Evolutionary conservation across 1,140 invertebrate species (phyloP).

Genomic region (Parapsyche elsis): DNA sequence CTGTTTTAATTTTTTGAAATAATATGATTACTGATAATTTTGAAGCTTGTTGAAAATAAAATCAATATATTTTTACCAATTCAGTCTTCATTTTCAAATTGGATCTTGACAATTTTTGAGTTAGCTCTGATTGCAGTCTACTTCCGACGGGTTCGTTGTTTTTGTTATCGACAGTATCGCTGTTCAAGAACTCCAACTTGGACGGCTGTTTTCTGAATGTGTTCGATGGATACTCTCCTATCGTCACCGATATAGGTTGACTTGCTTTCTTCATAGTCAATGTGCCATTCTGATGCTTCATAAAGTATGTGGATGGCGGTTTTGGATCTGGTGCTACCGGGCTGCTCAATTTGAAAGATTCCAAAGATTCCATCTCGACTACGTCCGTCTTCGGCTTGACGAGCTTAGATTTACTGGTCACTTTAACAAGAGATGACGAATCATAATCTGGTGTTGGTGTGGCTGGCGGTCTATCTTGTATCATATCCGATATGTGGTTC

Average conservation of each 20-base stretch:
- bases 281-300: slow-evolving; percentile 64
- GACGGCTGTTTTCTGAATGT: slow-evolving; percentile 72
- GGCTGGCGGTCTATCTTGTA: slow-evolving; percentile 61
- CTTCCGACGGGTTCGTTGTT: slow-evolving; percentile 69
- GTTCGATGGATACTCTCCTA: slow-evolving; percentile 74
- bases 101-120: slow-evolving; percentile 77
- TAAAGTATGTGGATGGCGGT: slow-evolving; percentile 76
- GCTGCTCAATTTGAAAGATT: slow-evolving; percentile 77
- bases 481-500: slow-evolving; percentile 41
- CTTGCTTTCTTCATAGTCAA: slow-evolving; percentile 66
- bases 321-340: slow-evolving; percentile 69
- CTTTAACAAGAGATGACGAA: slow-evolving; percentile 56
- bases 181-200: slow-evolving; percentile 74
- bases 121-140: slow-evolving; percentile 77
- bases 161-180: slow-evolving; percentile 60
- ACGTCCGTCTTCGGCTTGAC: slow-evolving; percentile 65
- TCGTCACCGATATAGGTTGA: slow-evolving; percentile 72
- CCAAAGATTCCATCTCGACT: slow-evolving; percentile 77
- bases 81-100: slow-evolving; percentile 78
- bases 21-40: too few relatives aligned
- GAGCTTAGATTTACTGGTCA: slow-evolving; percentile 61
- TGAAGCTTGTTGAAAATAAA: too few relatives aligned
- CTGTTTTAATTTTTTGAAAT: too few relatives aligned
- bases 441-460: slow-evolving; percentile 76
- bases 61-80: slow-evolving; percentile 64